Base-by-base conservation (phyloP, 2,797 vertebrate genomes). In the Chrysocyon brachyurus region DNA sequence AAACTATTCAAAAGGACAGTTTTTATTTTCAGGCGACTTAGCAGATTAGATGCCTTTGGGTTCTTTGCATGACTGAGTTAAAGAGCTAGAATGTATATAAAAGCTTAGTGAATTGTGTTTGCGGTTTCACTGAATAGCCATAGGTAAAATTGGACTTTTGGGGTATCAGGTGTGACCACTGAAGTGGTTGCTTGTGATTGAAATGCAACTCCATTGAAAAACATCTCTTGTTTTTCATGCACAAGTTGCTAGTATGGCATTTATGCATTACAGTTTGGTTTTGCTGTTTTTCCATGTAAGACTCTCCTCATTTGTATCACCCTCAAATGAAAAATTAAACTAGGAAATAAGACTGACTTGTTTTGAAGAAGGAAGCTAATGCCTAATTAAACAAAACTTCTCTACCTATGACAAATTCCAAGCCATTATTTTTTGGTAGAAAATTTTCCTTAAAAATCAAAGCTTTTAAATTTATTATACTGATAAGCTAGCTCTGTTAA, bases 51-150 rank as follows among this genome's bases (percentile, higher is more conserved):
- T 94, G 82, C 33, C 88, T 97, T 97, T 73, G 68, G 28, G 24
- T 89, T 81, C 70, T 97, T 95, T 97, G 82, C 81, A 95, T 96
- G 72, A 94, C 93, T 98, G 86, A 92, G 54, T 94, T 93, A 95
- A 95, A 97, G 70, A 57, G 40, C 59, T 84, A 85, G 86, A 82
- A 68, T 77, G 40, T 52, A 31, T 3, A 3, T 61, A 86, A 95
- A 96, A 95, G 73, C 70, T 95, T 92, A 96, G 54, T 92, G 83
- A 91, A 57, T 89, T 79, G 68, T 75, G 33, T 78, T 96, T 94
- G 78, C 22, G 78, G 83, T 97, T 97, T 96, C 88, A 91, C 56
- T 77, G 70, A 97, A 68, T 10, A 77, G 85, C 49, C 75, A 36
- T 52, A 91, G 88, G 59, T 81, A 91, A 89, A 90, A 78, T 57